These are phyloP conservation scores for Andrena haemorrhoa DNA, from an alignment of 2,888 invertebrate genomes.

Conservation along the genomic window DNA sequence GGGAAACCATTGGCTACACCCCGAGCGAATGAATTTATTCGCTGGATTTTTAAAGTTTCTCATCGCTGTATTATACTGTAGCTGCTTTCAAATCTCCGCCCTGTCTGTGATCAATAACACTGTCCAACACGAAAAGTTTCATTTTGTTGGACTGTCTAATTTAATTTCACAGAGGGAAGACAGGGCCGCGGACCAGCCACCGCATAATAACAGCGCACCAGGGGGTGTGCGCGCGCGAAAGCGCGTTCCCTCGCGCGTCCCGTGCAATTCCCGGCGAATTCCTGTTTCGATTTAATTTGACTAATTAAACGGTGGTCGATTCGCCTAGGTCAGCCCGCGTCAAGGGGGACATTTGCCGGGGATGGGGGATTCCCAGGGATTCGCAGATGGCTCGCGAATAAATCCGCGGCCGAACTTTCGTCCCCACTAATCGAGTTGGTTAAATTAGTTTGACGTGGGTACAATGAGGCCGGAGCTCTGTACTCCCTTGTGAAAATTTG, in stretches of 20 bases:
- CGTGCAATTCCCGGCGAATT: constrained; percentile 37
- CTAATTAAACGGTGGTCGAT: constrained; percentile 29
- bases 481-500: not conserved
- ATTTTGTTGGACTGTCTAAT: no score
- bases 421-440: not conserved
- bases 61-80: not conserved
- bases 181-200: constrained; percentile 7
- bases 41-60: not conserved
- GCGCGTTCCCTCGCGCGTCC: constrained; percentile 1
- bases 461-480: not conserved
- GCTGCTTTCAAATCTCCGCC: constrained; percentile 7
- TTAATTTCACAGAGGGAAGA: constrained; percentile 29
- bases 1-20: no score
- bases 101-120: constrained; percentile 22
- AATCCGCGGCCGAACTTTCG: constrained; percentile 20
- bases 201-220: constrained; percentile 30
- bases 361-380: not conserved
- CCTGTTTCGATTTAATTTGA: constrained; percentile 38
- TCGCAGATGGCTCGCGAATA: not conserved
- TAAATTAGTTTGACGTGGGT: not conserved
- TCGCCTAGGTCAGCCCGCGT: not conserved
- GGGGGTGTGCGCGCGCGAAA: not conserved
- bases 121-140: no score
- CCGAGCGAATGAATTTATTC: no score
- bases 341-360: not conserved